Conservation (phyloP, 2,113 vertebrate species). For the Aegotheles bennettii region DNA sequence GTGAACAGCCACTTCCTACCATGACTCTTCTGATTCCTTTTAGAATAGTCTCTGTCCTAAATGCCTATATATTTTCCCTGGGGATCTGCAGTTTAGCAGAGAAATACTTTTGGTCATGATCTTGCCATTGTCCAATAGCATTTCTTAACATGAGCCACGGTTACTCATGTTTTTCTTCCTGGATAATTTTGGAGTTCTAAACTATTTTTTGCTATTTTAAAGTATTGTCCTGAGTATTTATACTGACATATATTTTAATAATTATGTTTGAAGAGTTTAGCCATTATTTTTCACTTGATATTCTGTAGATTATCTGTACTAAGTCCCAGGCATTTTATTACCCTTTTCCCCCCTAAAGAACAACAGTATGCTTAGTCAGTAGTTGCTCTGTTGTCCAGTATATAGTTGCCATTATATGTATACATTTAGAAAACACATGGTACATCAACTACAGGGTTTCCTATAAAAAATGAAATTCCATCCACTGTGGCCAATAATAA, state of each 20-base stretch:
- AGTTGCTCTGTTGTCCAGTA: background rate
- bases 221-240: background rate
- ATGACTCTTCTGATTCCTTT: background rate
- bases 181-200: background rate
- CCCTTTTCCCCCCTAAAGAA: background rate
- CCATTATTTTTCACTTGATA: background rate
- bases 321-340: background rate
- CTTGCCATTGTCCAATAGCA: background rate
- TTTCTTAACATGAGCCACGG: background rate
- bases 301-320: background rate
- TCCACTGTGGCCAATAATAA: conserved; percentile 72
- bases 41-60: background rate
- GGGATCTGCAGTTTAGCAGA: background rate
- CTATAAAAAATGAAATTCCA: conserved; percentile 65
- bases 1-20: background rate
- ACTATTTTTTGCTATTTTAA: background rate
- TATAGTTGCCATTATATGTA: background rate
- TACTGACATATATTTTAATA: background rate
- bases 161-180: background rate
- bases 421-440: conserved; percentile 55
- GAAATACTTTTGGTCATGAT: background rate
- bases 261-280: background rate
- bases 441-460: conserved; percentile 59
- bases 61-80: background rate
- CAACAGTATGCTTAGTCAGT: background rate